These are phyloP conservation scores for Dendrocopos noguchii DNA, from an alignment of 2,113 vertebrate species.

Conservation along the genomic window DNA sequence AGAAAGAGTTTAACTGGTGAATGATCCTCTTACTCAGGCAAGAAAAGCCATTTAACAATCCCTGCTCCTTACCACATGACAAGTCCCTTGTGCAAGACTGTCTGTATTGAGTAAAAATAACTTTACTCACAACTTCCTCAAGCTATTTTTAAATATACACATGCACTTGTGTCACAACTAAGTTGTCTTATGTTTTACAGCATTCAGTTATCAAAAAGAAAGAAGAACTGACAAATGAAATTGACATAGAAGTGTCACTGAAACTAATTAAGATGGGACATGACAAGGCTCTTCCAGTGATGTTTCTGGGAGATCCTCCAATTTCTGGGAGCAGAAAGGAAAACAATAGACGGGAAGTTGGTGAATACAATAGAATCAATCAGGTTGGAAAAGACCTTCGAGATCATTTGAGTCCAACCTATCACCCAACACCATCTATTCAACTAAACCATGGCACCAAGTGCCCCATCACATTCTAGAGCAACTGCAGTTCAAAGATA, in stretches of 20 bases:
- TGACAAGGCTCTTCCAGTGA: background rate
- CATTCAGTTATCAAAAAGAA: background rate
- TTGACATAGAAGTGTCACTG: background rate
- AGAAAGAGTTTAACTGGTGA: background rate
- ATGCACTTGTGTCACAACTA: background rate
- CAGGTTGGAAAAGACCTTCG: no score
- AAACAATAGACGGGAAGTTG: background rate
- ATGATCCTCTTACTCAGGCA: background rate
- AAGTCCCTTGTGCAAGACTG: constrained; percentile 17
- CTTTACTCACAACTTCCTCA: constrained; percentile 48
- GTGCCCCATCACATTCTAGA: background rate
- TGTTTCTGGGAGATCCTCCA: constrained; percentile 8
- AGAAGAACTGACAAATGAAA: background rate
- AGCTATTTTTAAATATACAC: constrained; percentile 46
- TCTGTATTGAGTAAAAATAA: constrained; percentile 47
- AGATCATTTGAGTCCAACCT: no score
- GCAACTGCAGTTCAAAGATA: background rate
- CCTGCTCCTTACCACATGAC: constrained; percentile 15
- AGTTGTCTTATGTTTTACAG: background rate
- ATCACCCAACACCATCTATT: no score
- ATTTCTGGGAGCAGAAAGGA: background rate
- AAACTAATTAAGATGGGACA: background rate
- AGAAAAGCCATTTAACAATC: constrained; percentile 26
- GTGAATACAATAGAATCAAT: background rate
- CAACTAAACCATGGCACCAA: no score